A percentile compares a stretch with the other conserved stretches of the same genome.
These are phyloP conservation scores for human (Homo sapiens) DNA, from an alignment of 2,113 vertebrate species.

Conservation along the genomic window GRCh38 chr4:163615001-163615500, in stretches of 20 bases:
- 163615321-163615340: neutral
- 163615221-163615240: neutral
- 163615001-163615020: neutral
- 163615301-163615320: neutral
- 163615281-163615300: neutral
- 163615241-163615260: neutral
- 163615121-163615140: too few relatives aligned
- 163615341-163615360: neutral
- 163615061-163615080: neutral
- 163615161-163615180: too few relatives aligned
- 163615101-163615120: too few relatives aligned
- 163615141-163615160: too few relatives aligned
- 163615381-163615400: neutral
- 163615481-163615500: neutral
- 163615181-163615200: too few relatives aligned
- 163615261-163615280: neutral
- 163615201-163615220: neutral
- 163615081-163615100: too few relatives aligned
- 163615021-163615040: neutral
- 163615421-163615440: too few relatives aligned
- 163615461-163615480: neutral
- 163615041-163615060: neutral
- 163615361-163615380: neutral
- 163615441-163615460: neutral
- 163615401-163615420: neutral